Base-by-base conservation (phyloP, 1,140 invertebrate species). In the Whitmania pigra region DNA sequence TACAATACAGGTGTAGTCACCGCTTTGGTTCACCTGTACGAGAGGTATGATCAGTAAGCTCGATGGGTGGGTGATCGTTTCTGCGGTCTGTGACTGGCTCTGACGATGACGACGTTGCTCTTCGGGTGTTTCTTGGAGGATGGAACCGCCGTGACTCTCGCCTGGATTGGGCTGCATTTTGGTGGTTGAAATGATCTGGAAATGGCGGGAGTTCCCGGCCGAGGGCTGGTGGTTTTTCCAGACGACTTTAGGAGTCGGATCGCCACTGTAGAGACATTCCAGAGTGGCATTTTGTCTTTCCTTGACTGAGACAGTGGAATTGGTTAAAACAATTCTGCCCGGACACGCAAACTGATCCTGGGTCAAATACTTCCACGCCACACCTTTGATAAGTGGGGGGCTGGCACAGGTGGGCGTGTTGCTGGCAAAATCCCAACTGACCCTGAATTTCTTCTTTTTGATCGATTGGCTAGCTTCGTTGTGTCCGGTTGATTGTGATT, bases 1-100 rank as follows among this genome's bases (percentile, higher is more conserved):
- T 0, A 77, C 76, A 20, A 75, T 71, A 69, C 79, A 80, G 20
- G 74, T 73, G 63, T 80, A 80, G 22, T 70, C 53, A 3, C 72
- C 74, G 22, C 67, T 54, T 27, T 22, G 27, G 9, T 49, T 49
- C 43, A 49, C 15, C 18, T 53, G 43, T 18, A 72, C 31, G 13
- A 67, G 36, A 22, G 53, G 31, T n/a, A 74, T 43, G 18, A 40
- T 55, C 71, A 74, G 53, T 27, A 60, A 2, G 27, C 71, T 72
- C 54, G 27, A 53, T n/a, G 63, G 9, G 20, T 72, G 53, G 17
- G 7, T n/a, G 18, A 15, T 36, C 22, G 54, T 9, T 1, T 53
- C 27, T 6, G 69, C 3, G n/a, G 31, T 25, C 17, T 20, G 20
- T 6, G 57, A 13, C n/a, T 20, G 27, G 22, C 36, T 25, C 31